Percentiles rank a stretch among this genome's conserved stretches.
Conservation (phyloP, 2,888 invertebrate species). For the Tromatobia lineatoria region DNA sequence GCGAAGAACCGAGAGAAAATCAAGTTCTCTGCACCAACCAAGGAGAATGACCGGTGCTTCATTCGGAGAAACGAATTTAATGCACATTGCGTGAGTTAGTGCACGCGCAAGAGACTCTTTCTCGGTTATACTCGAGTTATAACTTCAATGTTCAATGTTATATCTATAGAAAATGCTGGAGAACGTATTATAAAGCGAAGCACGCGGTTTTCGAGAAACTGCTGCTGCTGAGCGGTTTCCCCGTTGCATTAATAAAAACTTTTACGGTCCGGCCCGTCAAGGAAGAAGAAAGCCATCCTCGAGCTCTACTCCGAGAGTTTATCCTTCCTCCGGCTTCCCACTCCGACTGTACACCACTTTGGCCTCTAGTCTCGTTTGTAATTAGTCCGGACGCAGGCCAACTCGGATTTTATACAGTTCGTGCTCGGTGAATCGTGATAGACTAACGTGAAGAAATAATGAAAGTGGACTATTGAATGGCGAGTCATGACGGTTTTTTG, state of each 20-base stretch:
- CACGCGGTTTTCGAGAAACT: constrained; percentile 55
- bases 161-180: constrained; percentile 20
- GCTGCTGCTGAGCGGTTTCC: constrained; percentile 22
- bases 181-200: constrained; percentile 40
- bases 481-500: constrained; percentile 37
- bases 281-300: constrained; percentile 31
- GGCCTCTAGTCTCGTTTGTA: constrained; percentile 42
- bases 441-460: constrained; percentile 1
- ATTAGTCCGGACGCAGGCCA: constrained; percentile 52
- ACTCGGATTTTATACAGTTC: constrained; percentile 41
- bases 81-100: constrained; percentile 59
- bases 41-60: constrained; percentile 32
- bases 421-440: constrained; percentile 64
- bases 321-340: not conserved
- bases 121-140: not conserved
- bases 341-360: constrained; percentile 15
- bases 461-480: not conserved
- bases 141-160: not conserved
- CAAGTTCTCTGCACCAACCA: constrained; percentile 22
- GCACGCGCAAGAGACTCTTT: not conserved
- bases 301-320: not conserved
- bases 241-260: constrained; percentile 52
- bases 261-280: constrained; percentile 55
- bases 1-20: constrained; percentile 30
- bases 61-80: constrained; percentile 63